Conservation (phyloP, 2,888 invertebrate species). For the Drosophila stalkeri region DNA sequence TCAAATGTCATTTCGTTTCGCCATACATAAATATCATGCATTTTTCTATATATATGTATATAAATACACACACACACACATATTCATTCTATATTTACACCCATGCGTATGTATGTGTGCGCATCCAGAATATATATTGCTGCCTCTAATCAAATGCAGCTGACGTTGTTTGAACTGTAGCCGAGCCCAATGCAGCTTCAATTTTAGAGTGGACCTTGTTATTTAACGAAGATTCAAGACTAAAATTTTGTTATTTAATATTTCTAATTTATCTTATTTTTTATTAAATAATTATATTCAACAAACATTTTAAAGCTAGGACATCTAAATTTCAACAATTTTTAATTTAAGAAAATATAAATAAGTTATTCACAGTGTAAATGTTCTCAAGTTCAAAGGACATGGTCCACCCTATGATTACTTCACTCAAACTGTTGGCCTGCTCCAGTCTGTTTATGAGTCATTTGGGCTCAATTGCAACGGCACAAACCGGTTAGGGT, state of each 20-base stretch:
- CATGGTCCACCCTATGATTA: slow-evolving; percentile 56
- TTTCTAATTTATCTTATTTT: no score
- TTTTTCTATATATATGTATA: slow-evolving; percentile 17
- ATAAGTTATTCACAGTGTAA: no score
- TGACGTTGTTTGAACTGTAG: slow-evolving; percentile 47
- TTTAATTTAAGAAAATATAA: no score
- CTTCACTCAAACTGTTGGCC: slow-evolving; percentile 48
- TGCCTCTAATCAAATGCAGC: slow-evolving; percentile 76
- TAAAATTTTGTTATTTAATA: no score
- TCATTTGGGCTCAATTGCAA: slow-evolving; percentile 70
- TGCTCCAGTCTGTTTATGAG: slow-evolving; percentile 71
- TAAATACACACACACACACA: neutral
- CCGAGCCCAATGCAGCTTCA: slow-evolving; percentile 25
- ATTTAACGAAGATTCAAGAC: neutral
- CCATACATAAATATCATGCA: slow-evolving; percentile 36
- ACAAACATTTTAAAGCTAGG: neutral
- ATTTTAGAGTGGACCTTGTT: slow-evolving; percentile 49
- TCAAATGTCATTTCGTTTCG: slow-evolving; percentile 68
- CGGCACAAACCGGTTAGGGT: slow-evolving; percentile 48
- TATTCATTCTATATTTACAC: slow-evolving; percentile 2
- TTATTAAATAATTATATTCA: no score
- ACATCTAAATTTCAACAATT: neutral
- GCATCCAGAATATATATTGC: slow-evolving; percentile 27
- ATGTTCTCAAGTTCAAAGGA: neutral
- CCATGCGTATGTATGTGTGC: slow-evolving; percentile 1